These are phyloP conservation scores for Brachypterus glaber DNA, from an alignment of 2,888 invertebrate genomes.

Conservation along the genomic window DNA sequence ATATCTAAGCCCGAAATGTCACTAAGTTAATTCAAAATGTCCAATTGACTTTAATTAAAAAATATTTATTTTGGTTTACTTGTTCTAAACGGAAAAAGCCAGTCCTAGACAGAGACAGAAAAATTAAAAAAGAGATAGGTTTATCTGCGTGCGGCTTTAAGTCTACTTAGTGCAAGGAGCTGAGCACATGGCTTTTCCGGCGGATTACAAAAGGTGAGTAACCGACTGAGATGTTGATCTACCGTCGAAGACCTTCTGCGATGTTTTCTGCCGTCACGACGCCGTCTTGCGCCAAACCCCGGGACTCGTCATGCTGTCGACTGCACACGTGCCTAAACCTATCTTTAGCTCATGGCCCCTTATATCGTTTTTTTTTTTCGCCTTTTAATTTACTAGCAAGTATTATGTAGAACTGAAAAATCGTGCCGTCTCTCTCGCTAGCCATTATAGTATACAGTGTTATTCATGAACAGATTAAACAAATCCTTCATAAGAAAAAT, in stretches of 20 bases:
- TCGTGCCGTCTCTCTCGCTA: too few species aligned
- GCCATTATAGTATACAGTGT: too few species aligned
- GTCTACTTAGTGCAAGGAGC: constrained; percentile 4
- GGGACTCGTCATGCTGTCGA: constrained; percentile 5
- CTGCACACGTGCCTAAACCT: constrained; percentile 40
- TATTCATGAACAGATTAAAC: too few species aligned
- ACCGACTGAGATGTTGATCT: constrained; percentile 22
- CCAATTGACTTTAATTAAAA: too few species aligned
- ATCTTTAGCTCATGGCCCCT: constrained; percentile 41
- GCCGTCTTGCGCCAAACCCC: background rate
- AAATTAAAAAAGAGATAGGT: too few species aligned
- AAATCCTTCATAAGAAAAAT: too few species aligned
- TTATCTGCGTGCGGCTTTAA: background rate
- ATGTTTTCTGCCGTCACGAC: constrained; percentile 3
- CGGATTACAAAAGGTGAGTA: constrained; percentile 34
- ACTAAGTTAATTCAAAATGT: too few species aligned
- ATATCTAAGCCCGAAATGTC: too few species aligned
- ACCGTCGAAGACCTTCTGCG: constrained; percentile 2
- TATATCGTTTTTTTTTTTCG: constrained; percentile 31
- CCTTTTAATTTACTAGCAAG: constrained; percentile 15
- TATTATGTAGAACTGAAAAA: background rate
- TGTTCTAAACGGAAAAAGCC: too few species aligned
- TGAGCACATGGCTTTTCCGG: constrained; percentile 32
- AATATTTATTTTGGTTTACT: too few species aligned
- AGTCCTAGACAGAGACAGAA: too few species aligned